These are phyloP conservation scores for Pachydiplax longipennis DNA, from an alignment of 2,888 invertebrate species.

Conservation along the genomic window DNA sequence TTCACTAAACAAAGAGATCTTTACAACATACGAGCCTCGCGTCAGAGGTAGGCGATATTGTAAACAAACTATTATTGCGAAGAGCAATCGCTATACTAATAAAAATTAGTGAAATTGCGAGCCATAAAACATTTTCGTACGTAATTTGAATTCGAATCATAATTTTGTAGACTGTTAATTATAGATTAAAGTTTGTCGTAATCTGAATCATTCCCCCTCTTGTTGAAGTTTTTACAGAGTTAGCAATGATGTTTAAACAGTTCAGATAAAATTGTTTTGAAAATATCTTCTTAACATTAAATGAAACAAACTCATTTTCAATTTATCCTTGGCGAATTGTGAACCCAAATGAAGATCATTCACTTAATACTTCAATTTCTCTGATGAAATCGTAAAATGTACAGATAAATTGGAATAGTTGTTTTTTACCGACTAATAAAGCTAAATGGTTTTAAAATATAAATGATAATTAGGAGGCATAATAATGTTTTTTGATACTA, in stretches of 20 bases:
- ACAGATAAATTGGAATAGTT: neutral
- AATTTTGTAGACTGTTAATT: neutral
- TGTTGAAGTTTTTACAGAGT: neutral
- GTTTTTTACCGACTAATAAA: neutral
- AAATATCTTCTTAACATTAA: no score
- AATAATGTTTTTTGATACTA: slow-evolving; percentile 37
- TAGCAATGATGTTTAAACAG: no score
- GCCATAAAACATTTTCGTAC: neutral
- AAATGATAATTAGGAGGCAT: neutral
- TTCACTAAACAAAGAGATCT: no score
- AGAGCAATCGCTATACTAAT: neutral
- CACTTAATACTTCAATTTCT: neutral
- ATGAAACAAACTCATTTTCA: neutral
- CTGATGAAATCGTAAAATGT: neutral
- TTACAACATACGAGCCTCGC: no score
- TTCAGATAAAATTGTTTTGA: no score
- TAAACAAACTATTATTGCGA: neutral
- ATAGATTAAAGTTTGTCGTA: neutral
- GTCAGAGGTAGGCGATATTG: neutral
- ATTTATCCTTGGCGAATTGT: neutral
- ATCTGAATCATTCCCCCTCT: neutral
- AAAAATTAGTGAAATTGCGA: neutral
- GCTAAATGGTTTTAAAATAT: neutral
- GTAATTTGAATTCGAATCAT: neutral
- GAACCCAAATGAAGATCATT: neutral